Percentiles rank a stretch among this genome's conserved stretches.
These are phyloP conservation scores for Diaperis boleti DNA, from an alignment of 2,888 invertebrate genomes.

Conservation along the genomic window DNA sequence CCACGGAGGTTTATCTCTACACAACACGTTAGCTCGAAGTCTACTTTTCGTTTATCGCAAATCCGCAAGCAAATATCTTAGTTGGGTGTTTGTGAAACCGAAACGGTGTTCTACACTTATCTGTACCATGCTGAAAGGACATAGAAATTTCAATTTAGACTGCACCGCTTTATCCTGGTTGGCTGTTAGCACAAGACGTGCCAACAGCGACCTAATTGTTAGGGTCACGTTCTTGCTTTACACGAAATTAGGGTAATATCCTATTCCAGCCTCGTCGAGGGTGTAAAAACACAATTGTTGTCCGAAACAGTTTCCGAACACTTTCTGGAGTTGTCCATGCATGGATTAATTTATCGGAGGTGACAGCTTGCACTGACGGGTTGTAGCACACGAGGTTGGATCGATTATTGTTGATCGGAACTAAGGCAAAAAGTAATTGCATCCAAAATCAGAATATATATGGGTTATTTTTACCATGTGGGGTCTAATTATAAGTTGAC, in stretches of 20 bases:
- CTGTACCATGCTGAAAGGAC: neutral
- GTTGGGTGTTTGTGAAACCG: neutral
- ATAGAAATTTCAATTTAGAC: constrained; percentile 21
- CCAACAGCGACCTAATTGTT: constrained; percentile 21
- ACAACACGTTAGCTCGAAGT: constrained; percentile 1
- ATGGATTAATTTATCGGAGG: constrained; percentile 19
- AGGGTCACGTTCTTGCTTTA: constrained; percentile 27
- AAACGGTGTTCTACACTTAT: constrained; percentile 2
- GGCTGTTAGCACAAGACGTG: constrained; percentile 19
- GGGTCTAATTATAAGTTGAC: no score
- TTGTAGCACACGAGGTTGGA: no score
- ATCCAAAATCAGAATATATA: no score
- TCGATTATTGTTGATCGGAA: no score
- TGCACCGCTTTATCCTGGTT: constrained; percentile 21
- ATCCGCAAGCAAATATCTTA: neutral
- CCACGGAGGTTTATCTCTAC: neutral
- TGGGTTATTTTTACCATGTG: no score
- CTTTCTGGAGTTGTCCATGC: neutral
- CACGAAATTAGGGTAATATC: constrained; percentile 24
- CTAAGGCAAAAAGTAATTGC: no score
- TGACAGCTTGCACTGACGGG: constrained; percentile 2
- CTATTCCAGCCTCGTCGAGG: neutral
- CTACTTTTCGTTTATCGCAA: constrained; percentile 4
- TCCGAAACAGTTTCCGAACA: neutral
- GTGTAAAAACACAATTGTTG: constrained; percentile 1